phyloP scores from a whole-genome alignment of 2,797 vertebrate species.

The Sphenopsis melanotis region DNA sequence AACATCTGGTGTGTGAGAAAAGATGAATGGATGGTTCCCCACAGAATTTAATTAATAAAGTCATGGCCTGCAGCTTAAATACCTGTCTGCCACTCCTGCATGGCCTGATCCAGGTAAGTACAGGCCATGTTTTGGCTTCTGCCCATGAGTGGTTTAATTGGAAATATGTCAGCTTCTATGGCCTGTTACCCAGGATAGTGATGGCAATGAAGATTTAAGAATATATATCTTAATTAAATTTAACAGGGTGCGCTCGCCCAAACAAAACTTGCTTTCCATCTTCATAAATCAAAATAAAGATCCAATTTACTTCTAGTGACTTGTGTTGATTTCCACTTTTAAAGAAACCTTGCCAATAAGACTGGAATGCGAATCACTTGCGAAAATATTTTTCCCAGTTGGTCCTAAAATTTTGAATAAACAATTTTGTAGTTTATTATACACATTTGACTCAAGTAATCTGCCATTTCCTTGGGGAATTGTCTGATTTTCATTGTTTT shows the following conservation, averaged over 20 bases:
- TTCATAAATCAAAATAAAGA: conserved; percentile 16
- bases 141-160: neutral
- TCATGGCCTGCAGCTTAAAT: neutral
- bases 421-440: neutral
- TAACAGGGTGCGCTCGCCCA: neutral
- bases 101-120: neutral
- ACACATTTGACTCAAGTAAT: neutral
- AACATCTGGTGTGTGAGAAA: neutral
- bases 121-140: neutral
- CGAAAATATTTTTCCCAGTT: neutral
- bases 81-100: neutral
- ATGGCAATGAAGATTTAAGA: neutral
- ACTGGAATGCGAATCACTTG: neutral
- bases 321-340: neutral
- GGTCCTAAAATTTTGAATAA: neutral
- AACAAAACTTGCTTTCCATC: conserved; percentile 3
- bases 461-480: neutral
- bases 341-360: neutral
- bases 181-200: neutral
- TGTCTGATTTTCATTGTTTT: neutral
- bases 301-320: neutral
- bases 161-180: neutral
- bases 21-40: neutral
- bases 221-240: neutral
- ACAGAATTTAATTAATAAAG: neutral